Conservation (phyloP, 2,888 invertebrate species). For the Cerceris ruficornis region DNA sequence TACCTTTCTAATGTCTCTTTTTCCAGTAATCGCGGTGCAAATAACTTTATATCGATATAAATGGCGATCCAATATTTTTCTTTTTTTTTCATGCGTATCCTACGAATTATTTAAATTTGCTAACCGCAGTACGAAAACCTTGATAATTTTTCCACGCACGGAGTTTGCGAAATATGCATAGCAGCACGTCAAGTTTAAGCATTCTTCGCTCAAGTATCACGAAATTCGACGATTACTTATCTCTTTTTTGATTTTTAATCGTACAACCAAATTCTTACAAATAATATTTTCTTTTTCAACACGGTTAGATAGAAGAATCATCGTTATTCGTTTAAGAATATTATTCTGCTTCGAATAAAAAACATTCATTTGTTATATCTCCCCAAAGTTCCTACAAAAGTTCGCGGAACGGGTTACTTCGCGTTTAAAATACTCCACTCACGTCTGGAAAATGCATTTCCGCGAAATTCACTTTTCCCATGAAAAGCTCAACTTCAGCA, state of each 20-base stretch:
- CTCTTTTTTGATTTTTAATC: not conserved
- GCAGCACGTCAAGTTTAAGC: slow-evolving; percentile 16
- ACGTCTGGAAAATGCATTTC: not conserved
- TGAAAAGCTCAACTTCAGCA: not conserved
- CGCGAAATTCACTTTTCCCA: not conserved
- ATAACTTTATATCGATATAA: not conserved
- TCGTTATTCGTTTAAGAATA: too few relatives aligned
- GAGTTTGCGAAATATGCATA: slow-evolving; percentile 24
- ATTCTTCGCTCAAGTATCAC: slow-evolving; percentile 19
- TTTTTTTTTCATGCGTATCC: slow-evolving; percentile 7
- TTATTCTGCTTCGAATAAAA: too few relatives aligned
- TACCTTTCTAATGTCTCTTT: too few relatives aligned
- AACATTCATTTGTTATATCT: too few relatives aligned
- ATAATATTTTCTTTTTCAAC: not conserved
- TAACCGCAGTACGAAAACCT: slow-evolving; percentile 18
- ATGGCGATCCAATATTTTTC: not conserved
- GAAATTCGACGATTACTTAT: slow-evolving; percentile 27
- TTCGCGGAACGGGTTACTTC: too few relatives aligned
- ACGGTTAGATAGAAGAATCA: too few relatives aligned
- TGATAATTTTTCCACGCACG: slow-evolving; percentile 22
- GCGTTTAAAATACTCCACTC: not conserved
- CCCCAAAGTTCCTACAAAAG: too few relatives aligned
- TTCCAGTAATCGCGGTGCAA: too few relatives aligned
- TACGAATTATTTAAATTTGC: slow-evolving; percentile 11
- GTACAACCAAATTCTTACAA: not conserved